phyloP scores from a whole-genome alignment of 2,797 vertebrate species.

The Manis pentadactyla region DNA sequence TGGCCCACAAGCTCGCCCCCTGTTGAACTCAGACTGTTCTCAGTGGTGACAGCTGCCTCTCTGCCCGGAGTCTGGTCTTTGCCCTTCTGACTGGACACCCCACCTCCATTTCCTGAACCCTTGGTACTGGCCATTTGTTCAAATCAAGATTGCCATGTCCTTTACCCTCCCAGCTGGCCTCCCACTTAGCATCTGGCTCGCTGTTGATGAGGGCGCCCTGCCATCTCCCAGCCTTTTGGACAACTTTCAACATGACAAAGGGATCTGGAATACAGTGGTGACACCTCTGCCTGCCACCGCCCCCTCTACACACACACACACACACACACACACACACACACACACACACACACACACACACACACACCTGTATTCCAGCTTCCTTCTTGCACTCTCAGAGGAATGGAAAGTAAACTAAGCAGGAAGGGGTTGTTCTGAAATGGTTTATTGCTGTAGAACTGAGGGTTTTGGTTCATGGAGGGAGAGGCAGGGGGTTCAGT shows the following conservation, averaged over 20 bases:
- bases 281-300: not conserved
- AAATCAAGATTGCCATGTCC: not conserved
- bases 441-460: not conserved
- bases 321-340: no score
- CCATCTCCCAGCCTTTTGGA: not conserved
- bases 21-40: not conserved
- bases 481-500: not conserved
- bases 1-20: not conserved
- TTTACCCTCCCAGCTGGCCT: not conserved
- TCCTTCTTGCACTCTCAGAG: not conserved
- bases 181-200: not conserved
- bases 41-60: not conserved
- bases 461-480: not conserved
- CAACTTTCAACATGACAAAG: not conserved
- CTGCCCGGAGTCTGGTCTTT: not conserved
- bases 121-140: not conserved
- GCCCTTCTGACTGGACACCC: not conserved
- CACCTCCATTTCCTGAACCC: not conserved
- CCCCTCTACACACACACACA: not conserved
- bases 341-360: no score
- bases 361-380: not conserved
- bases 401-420: not conserved
- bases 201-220: not conserved
- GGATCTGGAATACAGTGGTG: not conserved
- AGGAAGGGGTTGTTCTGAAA: not conserved